phyloP scores from a whole-genome alignment of 35 echinoderm and acorn worm genomes.

The Apostichopus japonicus region DNA sequence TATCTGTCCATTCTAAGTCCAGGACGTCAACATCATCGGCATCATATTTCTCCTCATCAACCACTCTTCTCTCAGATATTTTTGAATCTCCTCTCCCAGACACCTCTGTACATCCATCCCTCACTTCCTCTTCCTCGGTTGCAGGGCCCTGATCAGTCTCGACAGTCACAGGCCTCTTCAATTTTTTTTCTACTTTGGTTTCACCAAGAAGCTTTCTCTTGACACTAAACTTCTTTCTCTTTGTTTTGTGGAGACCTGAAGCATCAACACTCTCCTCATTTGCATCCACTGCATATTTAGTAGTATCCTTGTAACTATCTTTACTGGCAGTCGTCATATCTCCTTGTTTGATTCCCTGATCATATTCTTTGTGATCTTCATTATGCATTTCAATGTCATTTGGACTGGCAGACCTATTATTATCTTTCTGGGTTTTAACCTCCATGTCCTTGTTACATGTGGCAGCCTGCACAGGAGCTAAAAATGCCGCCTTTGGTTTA shows the following conservation, averaged over 20 bases:
- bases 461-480: not conserved
- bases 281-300: not conserved
- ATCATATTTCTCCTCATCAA: not conserved
- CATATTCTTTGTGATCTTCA: not conserved
- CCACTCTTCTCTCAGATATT: not conserved
- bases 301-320: not conserved
- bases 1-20: slow-evolving; percentile 58
- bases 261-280: not conserved
- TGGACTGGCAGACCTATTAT: not conserved
- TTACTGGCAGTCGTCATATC: not conserved
- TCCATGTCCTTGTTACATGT: not conserved
- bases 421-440: too few species aligned
- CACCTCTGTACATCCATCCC: not conserved
- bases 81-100: not conserved
- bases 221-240: slow-evolving; percentile 52
- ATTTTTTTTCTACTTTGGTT: not conserved
- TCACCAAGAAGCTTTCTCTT: slow-evolving; percentile 23
- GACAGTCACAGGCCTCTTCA: not conserved
- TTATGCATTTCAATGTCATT: not conserved
- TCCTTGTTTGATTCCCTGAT: not conserved
- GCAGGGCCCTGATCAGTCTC: not conserved
- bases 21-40: slow-evolving; percentile 21
- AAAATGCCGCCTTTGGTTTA: slow-evolving; percentile 6
- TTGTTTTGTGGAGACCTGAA: not conserved
- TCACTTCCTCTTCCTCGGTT: not conserved